Evolutionary conservation across 2,113 vertebrate species (phyloP).

Genomic region (Sterrhoptilus dennistouni): DNA sequence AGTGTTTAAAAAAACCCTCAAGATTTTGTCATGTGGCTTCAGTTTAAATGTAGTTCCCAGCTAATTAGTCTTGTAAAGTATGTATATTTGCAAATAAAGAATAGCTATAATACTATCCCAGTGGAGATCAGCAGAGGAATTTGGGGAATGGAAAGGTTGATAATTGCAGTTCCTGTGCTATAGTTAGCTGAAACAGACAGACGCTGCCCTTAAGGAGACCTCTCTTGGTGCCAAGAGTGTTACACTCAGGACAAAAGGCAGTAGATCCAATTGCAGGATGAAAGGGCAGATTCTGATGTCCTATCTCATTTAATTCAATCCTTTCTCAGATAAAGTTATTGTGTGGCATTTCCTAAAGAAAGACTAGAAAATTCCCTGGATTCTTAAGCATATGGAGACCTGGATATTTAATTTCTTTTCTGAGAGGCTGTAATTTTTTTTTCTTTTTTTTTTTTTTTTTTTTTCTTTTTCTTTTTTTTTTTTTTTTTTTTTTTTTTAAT

Average conservation of each 20-base stretch:
- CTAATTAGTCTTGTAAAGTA: slow-evolving; percentile 40
- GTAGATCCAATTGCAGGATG: not conserved
- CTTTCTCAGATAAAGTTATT: not conserved
- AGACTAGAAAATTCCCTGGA: not conserved
- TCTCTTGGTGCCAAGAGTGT: not conserved
- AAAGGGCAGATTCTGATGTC: not conserved
- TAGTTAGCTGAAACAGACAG: not conserved
- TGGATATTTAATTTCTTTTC: not conserved
- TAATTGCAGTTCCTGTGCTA: slow-evolving; percentile 13
- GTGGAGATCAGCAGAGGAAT: slow-evolving; percentile 48
- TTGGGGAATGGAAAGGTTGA: slow-evolving; percentile 47
- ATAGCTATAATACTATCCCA: slow-evolving; percentile 53
- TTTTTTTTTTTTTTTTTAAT: not conserved
- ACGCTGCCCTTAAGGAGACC: not conserved
- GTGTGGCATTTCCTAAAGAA: not conserved
- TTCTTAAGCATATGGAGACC: not conserved
- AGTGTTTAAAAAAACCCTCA: slow-evolving; percentile 19
- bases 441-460: not conserved
- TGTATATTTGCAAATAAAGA: slow-evolving; percentile 71
- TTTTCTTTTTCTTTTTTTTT: not conserved
- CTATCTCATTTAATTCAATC: not conserved
- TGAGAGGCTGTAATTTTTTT: not conserved
- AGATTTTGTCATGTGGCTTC: slow-evolving; percentile 53
- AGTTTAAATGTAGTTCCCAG: slow-evolving; percentile 58
- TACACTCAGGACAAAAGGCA: not conserved